Evolutionary conservation across 2,113 vertebrate genomes (phyloP), one percentile per base, ranked within the genome.

Genomic region (Coptodon rendalli): DNA sequence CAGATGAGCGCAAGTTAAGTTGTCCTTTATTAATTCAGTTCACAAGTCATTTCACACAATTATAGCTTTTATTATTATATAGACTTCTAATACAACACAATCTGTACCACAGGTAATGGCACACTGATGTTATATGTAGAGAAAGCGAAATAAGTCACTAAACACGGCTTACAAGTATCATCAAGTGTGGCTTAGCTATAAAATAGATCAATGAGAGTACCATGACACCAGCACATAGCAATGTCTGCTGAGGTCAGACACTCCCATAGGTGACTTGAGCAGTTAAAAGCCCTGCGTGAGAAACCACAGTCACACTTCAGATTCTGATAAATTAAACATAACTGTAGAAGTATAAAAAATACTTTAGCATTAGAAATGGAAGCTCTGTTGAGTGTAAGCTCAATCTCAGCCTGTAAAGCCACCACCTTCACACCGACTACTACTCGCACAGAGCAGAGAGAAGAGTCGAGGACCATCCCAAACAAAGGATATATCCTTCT

Each of bases 1-100:
- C 90, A 82, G 81, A 87, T 52, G 48, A 89, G 61, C 90, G 81
- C 92, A 86, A 88, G 94, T 95, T 94, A 80, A 92, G 81, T 87
- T 89, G 81, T 94, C 84, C 88, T 96, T 96, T 95, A 96, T 96
- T 96, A 76, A 93, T 95, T 92, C 24, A 93, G 90, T 94, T 94
- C 90, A 96, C 94, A 95, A 82, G 87, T 94, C 27, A 94, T 87
- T 93, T 93, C 84, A 96, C 91, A 96, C 82, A 92, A 84, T 94
- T 90, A 91, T 82, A 90, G 59, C 31, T 84, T 76, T 50, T 80
- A 84, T 85, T 84, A 82, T 81, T 52, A 82, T 87, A 57, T 86
- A 34, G 12, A 91, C 83, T 92, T 83, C 63, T 84, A 88, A 85
- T 43, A 93, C 10, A 78, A 76, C 53, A 87, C 53, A 54, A 90